Evolutionary conservation across 2,888 invertebrate genomes (phyloP).

Genomic region (Catocala nupta): DNA sequence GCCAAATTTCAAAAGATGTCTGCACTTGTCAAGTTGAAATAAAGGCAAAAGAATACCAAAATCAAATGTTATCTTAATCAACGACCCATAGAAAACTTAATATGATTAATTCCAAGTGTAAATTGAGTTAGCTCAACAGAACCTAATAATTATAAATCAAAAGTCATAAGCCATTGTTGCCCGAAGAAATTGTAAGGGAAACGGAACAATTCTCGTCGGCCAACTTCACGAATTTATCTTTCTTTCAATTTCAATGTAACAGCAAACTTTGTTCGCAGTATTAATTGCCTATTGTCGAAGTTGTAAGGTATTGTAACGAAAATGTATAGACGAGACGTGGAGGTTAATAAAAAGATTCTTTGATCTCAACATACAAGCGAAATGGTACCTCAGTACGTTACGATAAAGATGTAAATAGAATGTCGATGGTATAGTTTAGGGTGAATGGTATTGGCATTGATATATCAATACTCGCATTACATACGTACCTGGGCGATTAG

Average conservation of each 20-base stretch:
- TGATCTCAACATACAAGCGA: neutral
- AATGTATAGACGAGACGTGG: slow-evolving; percentile 35
- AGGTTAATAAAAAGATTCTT: slow-evolving; percentile 32
- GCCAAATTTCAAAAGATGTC: neutral
- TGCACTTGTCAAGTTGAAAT: neutral
- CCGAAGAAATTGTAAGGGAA: slow-evolving; percentile 40
- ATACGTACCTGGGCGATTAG: neutral
- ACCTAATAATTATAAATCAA: slow-evolving; percentile 52
- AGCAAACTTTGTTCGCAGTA: slow-evolving; percentile 53
- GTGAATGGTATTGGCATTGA: slow-evolving; percentile 8
- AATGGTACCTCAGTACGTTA: neutral
- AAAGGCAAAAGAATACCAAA: neutral
- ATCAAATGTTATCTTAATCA: slow-evolving; percentile 11
- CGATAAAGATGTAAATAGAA: neutral
- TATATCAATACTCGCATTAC: slow-evolving; percentile 5
- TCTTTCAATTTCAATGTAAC: slow-evolving; percentile 61
- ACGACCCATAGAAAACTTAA: slow-evolving; percentile 25
- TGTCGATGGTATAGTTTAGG: slow-evolving; percentile 12
- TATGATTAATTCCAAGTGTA: slow-evolving; percentile 31
- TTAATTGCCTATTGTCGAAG: slow-evolving; percentile 64
- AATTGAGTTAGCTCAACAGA: slow-evolving; percentile 46
- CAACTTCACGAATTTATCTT: slow-evolving; percentile 64
- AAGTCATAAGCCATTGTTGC: slow-evolving; percentile 57
- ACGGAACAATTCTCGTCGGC: slow-evolving; percentile 43
- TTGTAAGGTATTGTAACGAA: slow-evolving; percentile 40